These are phyloP conservation scores for Watsonalla binaria DNA, from an alignment of 2,888 invertebrate genomes.

Conservation along the genomic window DNA sequence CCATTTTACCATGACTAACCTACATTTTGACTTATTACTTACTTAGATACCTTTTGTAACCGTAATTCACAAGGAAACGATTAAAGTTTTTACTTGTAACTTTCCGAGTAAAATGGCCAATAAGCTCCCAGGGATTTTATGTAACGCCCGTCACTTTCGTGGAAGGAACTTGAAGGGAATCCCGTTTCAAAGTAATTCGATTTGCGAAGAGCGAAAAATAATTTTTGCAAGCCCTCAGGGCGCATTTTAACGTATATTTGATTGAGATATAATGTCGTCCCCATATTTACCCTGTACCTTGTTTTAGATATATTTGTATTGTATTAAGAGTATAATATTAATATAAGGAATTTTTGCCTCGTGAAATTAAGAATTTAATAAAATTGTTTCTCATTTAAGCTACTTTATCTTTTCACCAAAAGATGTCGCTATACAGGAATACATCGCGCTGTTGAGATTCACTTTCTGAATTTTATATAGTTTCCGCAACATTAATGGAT, in stretches of 20 bases:
- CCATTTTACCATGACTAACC: too few species aligned
- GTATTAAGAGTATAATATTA: not conserved
- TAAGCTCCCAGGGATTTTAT: not conserved
- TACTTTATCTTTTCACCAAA: too few species aligned
- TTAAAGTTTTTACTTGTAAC: too few species aligned
- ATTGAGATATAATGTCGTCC: constrained; percentile 5
- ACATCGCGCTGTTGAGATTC: too few species aligned
- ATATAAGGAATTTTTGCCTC: not conserved
- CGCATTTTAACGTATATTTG: constrained; percentile 11
- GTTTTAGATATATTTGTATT: not conserved
- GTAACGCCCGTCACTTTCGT: not conserved
- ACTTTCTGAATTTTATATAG: too few species aligned
- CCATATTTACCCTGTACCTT: not conserved
- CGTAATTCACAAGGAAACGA: too few species aligned
- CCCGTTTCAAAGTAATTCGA: constrained; percentile 19
- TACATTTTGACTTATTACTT: too few species aligned
- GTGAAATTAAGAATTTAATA: not conserved
- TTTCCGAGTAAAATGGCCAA: too few species aligned
- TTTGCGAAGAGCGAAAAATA: constrained; percentile 19
- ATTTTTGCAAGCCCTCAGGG: constrained; percentile 11
- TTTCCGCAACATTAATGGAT: too few species aligned
- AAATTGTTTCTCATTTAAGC: too few species aligned
- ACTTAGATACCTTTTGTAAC: too few species aligned
- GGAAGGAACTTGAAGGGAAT: constrained; percentile 5
- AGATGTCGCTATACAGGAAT: too few species aligned